Evolutionary conservation across 2,113 vertebrate genomes (phyloP), one percentile per base, ranked within the genome.

Genomic region (Corythornis cristatus): DNA sequence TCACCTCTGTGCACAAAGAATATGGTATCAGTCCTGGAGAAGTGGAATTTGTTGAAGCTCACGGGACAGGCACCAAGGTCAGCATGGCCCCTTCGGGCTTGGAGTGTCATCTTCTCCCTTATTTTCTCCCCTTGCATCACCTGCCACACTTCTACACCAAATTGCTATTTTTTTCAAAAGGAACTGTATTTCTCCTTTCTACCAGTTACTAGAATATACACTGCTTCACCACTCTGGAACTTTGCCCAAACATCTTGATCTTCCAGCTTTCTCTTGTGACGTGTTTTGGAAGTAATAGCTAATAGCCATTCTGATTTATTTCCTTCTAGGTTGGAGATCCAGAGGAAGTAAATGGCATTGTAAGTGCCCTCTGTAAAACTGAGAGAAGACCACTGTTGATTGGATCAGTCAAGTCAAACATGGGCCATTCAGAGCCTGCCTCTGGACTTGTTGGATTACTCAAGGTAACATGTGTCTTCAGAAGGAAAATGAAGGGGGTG

Each of bases 61-160:
- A 99, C 5, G 99, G 99, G 60, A 99, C 99, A 0, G 99, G 99
- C 90, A 99, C 99, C 60, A 99, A 99, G 99, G 99, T 99, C 90
- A 97, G 93, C 29, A 64, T 25, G 13, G 46, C 45, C 16, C 7
- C 20, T 65, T 76, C 33, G 25, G 11, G 20, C 35, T 13, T 17
- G 31, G 25, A 11, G 5, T 70, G 9, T n/a, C 61, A 54, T 76
- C 15, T 40, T 56, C 17, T 57, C 15, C 37, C 18, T 62, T 33
- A 25, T 31, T 64, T 73, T 65, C 20, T n/a, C 53, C 14, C 28
- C 11, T 72, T 78, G 11, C 15, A 19, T 77, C 9, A 42, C 29
- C 76, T 91, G 26, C 20, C 29, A 25, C 16, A 4, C 22, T 89
- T 58, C 25, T 16, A 11, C 3, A 8, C 73, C n/a, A 50, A 71